A percentile compares a stretch with the other conserved stretches of the same genome.
phyloP scores from a whole-genome alignment of 2,113 vertebrate genomes.

The Ellobius talpinus region DNA sequence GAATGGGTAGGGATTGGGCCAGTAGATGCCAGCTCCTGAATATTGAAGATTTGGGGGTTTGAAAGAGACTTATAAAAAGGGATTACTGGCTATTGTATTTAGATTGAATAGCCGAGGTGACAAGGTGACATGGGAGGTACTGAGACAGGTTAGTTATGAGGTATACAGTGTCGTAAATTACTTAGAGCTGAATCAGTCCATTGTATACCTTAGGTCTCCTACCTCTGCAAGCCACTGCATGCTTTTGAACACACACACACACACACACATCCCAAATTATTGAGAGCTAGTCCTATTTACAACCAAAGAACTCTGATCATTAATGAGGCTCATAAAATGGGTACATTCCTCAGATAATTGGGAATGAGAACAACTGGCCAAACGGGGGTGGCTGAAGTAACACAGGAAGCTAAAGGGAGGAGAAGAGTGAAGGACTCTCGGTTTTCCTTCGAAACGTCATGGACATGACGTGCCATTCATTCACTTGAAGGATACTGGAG shows the following conservation, averaged over 20 bases:
- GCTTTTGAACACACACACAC: neutral
- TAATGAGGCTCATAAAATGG: neutral
- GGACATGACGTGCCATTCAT: neutral
- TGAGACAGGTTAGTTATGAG: neutral
- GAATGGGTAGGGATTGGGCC: neutral
- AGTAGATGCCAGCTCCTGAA: neutral
- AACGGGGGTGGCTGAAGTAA: neutral
- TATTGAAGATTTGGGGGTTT: neutral
- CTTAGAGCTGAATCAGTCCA: neutral
- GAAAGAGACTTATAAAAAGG: constrained; percentile 4
- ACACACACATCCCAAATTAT: neutral
- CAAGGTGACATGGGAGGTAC: neutral
- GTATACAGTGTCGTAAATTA: neutral
- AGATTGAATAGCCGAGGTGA: neutral
- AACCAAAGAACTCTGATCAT: neutral
- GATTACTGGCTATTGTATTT: neutral
- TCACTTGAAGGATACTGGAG: neutral
- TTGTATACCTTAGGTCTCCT: neutral
- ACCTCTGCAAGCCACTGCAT: neutral
- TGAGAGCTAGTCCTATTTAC: neutral
- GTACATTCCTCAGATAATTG: neutral
- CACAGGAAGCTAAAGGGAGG: neutral
- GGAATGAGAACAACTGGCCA: neutral
- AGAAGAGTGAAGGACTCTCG: neutral
- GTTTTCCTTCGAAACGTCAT: neutral